Percentiles rank a stretch among this genome's conserved stretches.
Conservation (phyloP, 2,113 vertebrate species). For the Argyrosomus japonicus region DNA sequence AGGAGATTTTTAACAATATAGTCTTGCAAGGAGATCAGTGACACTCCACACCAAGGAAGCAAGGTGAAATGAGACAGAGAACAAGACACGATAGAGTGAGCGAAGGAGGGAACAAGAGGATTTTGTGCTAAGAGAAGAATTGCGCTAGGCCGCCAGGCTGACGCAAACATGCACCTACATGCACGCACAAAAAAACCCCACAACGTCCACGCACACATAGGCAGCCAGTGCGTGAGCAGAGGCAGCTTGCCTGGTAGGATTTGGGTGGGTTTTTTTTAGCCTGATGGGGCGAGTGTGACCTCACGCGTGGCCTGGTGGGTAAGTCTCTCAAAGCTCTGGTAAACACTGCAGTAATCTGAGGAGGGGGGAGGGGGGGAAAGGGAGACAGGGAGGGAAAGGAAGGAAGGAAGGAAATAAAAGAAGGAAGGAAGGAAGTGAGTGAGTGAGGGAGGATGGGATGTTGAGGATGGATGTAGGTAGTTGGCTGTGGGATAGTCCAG, state of each 20-base stretch:
- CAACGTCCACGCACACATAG: slow-evolving; percentile 33
- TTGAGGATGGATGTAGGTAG: slow-evolving; percentile 28
- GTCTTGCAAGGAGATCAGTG: slow-evolving; percentile 57
- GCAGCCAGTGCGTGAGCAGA: slow-evolving; percentile 55
- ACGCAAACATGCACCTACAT: slow-evolving; percentile 43
- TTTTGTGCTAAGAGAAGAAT: slow-evolving; percentile 31
- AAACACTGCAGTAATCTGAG: slow-evolving; percentile 81
- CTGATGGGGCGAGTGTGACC: slow-evolving; percentile 68
- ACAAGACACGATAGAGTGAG: slow-evolving; percentile 22
- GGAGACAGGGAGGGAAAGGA: background rate
- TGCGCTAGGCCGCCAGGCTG: slow-evolving; percentile 14
- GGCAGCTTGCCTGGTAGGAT: slow-evolving; percentile 72
- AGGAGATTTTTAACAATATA: slow-evolving; percentile 52
- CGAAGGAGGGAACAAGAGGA: slow-evolving; percentile 19
- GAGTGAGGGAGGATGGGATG: background rate
- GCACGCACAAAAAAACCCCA: slow-evolving; percentile 38
- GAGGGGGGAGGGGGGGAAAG: background rate
- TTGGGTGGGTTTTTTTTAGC: slow-evolving; percentile 71
- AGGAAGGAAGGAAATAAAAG: slow-evolving; percentile 6
- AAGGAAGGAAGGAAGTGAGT: slow-evolving; percentile 16
- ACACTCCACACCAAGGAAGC: slow-evolving; percentile 43
- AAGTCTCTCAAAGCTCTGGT: slow-evolving; percentile 80
- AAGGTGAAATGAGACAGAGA: slow-evolving; percentile 49
- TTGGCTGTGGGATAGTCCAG: slow-evolving; percentile 41
- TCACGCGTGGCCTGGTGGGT: slow-evolving; percentile 75